Conservation (phyloP, 2,113 vertebrate genomes). For the Limnothrissa miodon region DNA sequence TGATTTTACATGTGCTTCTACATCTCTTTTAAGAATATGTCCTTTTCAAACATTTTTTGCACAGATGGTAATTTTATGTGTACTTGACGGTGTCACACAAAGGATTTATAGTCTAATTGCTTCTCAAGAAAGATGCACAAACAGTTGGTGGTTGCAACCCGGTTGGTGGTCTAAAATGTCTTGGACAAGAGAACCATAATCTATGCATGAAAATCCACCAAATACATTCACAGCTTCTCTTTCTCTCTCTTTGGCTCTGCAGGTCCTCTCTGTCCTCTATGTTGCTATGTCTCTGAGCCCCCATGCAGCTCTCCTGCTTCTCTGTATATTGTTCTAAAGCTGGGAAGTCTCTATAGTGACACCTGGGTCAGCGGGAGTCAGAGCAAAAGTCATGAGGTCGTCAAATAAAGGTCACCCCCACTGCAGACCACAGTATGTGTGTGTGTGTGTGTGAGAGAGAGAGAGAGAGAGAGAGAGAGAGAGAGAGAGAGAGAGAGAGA, state of each 20-base stretch:
- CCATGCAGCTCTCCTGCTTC: neutral
- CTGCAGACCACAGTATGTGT: neutral
- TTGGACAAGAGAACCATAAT: neutral
- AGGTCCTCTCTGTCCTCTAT: neutral
- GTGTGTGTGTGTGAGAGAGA: neutral
- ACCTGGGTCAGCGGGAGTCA: neutral
- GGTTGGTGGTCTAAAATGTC: neutral
- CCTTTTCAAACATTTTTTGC: neutral
- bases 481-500: no score
- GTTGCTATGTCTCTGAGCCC: neutral
- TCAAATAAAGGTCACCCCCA: neutral
- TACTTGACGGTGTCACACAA: neutral
- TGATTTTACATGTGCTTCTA: neutral
- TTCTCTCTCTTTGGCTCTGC: neutral
- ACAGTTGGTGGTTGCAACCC: neutral
- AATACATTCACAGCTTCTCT: neutral
- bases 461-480: neutral
- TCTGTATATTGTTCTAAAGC: neutral
- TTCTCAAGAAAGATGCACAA: neutral
- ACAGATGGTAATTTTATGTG: neutral
- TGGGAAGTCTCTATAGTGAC: neutral
- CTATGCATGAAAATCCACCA: neutral
- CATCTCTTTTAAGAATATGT: neutral
- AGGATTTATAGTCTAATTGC: neutral
- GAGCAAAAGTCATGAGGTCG: neutral